Evolutionary conservation across 2,797 vertebrate species (phyloP), one percentile per base, ranked within the genome.

Genomic region (Notolabrus celidotus): DNA sequence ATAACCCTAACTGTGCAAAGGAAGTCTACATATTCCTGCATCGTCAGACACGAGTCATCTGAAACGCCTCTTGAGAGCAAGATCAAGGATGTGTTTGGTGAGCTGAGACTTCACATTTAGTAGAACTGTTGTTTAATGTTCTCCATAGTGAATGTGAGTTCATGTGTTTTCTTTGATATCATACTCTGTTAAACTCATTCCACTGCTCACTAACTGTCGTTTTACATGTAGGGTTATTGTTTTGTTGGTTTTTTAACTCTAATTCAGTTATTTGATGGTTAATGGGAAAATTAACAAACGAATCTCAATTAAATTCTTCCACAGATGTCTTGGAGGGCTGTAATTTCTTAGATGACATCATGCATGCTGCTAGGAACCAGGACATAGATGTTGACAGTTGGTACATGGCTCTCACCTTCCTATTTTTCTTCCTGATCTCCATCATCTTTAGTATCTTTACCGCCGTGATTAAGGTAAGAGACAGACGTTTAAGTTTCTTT

Each of bases 41-140:
- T 81, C 47, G 92, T 90, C 52, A 78, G 2, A 56, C 92, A 94
- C 0, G 89, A 93, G 61, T 92, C 93, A 2, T 91, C 86, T 14
- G 8, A 73, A 57, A 50, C 0, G 0, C 84, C 77, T 22, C 19
- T 87, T 57, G 15, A 15, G 11, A 50, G 16, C 29, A 74, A 52
- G 1, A 55, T 89, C 39, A 69, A 59, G 7, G 67, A 91, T 66
- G 61, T 90, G 15, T 93, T 91, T 71, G 92, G 93, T 94, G 58
- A 82, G 92, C 43, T 57, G 15, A 39, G 0, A 10, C 22, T 54
- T 6, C 51, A 39, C 19, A 23, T 38, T 58, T 19, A 6, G 10
- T 31, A 12, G 10, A 49, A 19, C 1, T 27, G 11, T 1, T 5
- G 16, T 23, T 60, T 3, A 22, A 3, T 46, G 1, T n/a, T n/a